Evolutionary conservation across 2,888 invertebrate genomes (phyloP).

Genomic region (Tetragonisca angustula): DNA sequence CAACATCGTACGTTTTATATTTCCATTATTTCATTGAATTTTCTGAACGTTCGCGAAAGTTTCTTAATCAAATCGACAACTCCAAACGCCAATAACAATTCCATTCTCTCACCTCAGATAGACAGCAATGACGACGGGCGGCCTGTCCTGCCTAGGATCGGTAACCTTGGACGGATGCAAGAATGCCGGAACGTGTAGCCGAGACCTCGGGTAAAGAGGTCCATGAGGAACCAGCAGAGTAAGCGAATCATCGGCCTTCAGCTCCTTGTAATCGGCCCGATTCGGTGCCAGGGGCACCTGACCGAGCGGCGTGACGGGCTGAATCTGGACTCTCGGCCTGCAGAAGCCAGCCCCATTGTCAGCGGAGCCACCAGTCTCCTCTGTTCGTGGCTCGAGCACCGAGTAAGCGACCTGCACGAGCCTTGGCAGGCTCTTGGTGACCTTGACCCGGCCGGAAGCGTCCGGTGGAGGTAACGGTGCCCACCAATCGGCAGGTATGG

Average conservation of each 20-base stretch:
- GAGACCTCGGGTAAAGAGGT: conserved; percentile 94
- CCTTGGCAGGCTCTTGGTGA: conserved; percentile 88
- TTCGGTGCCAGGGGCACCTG: conserved; percentile 91
- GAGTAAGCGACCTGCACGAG: conserved; percentile 94
- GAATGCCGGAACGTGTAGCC: conserved; percentile 95
- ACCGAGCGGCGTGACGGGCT: conserved; percentile 86
- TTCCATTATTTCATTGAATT: too few relatives aligned
- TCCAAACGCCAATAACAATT: neutral
- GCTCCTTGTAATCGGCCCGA: conserved; percentile 92
- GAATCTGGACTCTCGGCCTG: conserved; percentile 90
- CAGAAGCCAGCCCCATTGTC: conserved; percentile 83
- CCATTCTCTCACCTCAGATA: conserved; percentile 89
- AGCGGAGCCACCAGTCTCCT: conserved; percentile 83
- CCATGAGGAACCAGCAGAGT: conserved; percentile 94
- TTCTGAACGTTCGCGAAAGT: too few relatives aligned
- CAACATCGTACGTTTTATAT: too few relatives aligned
- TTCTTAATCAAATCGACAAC: neutral
- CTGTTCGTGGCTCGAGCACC: conserved; percentile 92
- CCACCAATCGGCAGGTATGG: conserved; percentile 97
- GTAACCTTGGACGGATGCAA: conserved; percentile 86
- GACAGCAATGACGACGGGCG: conserved; percentile 88
- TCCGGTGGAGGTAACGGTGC: conserved; percentile 88
- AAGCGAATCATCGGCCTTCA: conserved; percentile 92
- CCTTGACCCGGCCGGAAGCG: conserved; percentile 83
- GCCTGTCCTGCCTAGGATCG: conserved; percentile 70